Evolutionary conservation across 2,113 vertebrate genomes (phyloP).

Genomic region (Chionomys nivalis): DNA sequence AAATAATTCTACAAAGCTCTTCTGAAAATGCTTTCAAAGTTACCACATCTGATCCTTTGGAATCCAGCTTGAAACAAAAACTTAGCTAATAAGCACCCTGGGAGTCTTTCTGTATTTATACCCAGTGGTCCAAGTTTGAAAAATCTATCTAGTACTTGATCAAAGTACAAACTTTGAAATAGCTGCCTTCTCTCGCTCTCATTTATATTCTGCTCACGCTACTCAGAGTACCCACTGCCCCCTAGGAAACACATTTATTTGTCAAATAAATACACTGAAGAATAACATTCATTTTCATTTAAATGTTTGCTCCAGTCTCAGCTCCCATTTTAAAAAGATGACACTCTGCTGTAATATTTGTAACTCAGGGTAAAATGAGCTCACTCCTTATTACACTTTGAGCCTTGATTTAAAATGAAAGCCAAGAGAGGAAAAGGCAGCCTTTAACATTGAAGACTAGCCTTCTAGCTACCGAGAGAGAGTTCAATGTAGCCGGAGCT

Average conservation of each 20-base stretch:
- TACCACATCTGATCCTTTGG: neutral
- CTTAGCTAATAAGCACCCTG: constrained; percentile 13
- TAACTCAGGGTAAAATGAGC: neutral
- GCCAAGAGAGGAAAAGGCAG: neutral
- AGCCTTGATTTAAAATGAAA: neutral
- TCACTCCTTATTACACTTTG: neutral
- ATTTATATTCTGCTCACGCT: neutral
- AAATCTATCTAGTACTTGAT: neutral
- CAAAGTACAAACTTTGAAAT: neutral
- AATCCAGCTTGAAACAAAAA: constrained; percentile 36
- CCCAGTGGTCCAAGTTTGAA: neutral
- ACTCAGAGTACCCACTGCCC: neutral
- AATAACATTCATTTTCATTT: neutral
- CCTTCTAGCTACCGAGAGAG: neutral
- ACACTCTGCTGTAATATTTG: neutral
- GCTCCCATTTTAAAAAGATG: constrained; percentile 9
- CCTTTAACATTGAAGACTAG: neutral
- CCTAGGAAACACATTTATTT: neutral
- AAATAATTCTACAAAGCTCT: constrained; percentile 25
- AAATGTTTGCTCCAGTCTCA: neutral
- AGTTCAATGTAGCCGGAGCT: neutral
- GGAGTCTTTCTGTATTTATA: constrained; percentile 19
- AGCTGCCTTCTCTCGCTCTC: neutral
- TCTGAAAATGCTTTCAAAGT: constrained; percentile 23
- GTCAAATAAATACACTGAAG: neutral